These are phyloP conservation scores for Prionailurus viverrinus DNA, from an alignment of 2,113 vertebrate species.

Conservation along the genomic window DNA sequence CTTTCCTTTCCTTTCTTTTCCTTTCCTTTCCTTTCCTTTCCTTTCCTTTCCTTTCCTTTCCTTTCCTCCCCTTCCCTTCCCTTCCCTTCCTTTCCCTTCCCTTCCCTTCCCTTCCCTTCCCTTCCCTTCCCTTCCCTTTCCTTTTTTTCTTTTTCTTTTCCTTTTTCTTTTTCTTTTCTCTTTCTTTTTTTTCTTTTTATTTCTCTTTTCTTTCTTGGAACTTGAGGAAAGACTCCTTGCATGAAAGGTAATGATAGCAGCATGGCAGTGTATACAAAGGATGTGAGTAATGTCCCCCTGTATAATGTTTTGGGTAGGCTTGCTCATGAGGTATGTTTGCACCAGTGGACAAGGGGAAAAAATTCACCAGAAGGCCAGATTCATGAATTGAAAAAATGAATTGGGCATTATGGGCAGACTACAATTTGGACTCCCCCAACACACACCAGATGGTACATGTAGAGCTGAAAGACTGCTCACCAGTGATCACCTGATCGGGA, in stretches of 20 bases:
- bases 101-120: rapidly evolving
- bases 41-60: no score
- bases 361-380: not conserved
- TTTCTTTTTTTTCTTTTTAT: not conserved
- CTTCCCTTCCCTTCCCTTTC: not conserved
- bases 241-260: not conserved
- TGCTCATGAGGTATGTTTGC: not conserved
- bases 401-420: not conserved
- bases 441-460: not conserved
- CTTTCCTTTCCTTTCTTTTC: not conserved
- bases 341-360: not conserved
- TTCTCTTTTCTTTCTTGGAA: not conserved
- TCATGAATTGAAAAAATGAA: not conserved
- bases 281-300: not conserved
- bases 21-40: not conserved
- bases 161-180: not conserved
- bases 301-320: not conserved
- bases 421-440: not conserved
- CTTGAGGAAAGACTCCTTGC: not conserved
- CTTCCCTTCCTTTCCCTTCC: rapidly evolving
- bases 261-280: rapidly evolving
- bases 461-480: not conserved
- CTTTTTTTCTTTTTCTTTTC: not conserved
- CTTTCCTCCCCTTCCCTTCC: not conserved
- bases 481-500: not conserved